Evolutionary conservation across 2,113 vertebrate species (phyloP).

Genomic region (Pogona vitticeps): DNA sequence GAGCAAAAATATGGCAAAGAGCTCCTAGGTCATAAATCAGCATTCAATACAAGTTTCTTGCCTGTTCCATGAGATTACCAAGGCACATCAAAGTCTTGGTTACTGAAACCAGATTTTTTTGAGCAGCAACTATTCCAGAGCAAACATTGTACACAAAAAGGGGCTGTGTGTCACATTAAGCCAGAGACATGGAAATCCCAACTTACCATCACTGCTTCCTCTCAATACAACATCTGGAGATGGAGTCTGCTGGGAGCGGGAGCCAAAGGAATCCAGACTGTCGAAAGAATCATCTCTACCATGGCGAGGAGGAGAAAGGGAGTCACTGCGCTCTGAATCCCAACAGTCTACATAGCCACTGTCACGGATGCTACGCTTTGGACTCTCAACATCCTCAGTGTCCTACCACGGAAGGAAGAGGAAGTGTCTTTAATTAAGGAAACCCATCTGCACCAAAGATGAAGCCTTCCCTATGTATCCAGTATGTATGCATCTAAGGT

Average conservation of each 20-base stretch:
- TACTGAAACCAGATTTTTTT: not conserved
- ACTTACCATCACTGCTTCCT: constrained; percentile 95
- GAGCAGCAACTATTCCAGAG: not conserved
- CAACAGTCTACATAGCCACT: constrained; percentile 98
- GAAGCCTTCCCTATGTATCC: not conserved
- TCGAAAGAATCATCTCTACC: constrained; percentile 96
- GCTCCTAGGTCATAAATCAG: constrained; percentile 44
- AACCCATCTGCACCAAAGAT: not conserved
- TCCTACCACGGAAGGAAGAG: constrained; percentile 78
- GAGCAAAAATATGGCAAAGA: constrained; percentile 47
- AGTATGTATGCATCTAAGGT: not conserved
- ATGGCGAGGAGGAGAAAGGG: constrained; percentile 92
- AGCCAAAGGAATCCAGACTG: constrained; percentile 98
- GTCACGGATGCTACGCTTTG: constrained; percentile 91
- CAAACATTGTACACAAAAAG: constrained; percentile 24
- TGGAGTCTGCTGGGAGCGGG: constrained; percentile 93
- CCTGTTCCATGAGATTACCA: not conserved
- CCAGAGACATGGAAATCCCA: accelerated
- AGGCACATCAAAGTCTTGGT: not conserved
- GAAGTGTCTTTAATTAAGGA: constrained; percentile 3
- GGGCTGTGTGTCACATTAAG: accelerated
- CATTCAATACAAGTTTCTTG: constrained; percentile 23
- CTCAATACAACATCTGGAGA: constrained; percentile 94
- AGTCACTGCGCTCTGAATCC: constrained; percentile 96
- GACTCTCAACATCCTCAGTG: constrained; percentile 90